phyloP scores from a whole-genome alignment of 2,113 vertebrate genomes.

The Picathartes gymnocephalus region DNA sequence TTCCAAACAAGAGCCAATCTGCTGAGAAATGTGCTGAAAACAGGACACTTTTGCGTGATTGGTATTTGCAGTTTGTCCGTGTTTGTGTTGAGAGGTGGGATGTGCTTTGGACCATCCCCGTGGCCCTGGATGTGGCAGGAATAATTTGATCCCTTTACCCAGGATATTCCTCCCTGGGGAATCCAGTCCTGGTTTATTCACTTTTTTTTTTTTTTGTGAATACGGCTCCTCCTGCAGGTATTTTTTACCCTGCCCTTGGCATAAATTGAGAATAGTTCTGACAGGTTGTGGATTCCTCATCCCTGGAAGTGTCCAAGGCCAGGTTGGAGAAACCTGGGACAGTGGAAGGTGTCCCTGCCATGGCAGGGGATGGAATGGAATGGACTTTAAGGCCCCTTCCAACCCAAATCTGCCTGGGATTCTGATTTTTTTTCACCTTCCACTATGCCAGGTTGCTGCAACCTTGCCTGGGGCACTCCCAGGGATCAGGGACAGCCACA shows the following conservation, averaged over 20 bases:
- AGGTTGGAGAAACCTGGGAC: not conserved
- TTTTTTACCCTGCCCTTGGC: not conserved
- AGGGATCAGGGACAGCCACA: not conserved
- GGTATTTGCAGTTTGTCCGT: not conserved
- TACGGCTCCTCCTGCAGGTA: not conserved
- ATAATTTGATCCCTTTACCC: not conserved
- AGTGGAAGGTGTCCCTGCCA: not conserved
- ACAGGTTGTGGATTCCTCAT: not conserved
- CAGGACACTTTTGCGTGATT: not conserved
- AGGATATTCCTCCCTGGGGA: not conserved
- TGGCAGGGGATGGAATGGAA: not conserved
- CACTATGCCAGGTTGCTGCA: rapidly evolving
- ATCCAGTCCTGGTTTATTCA: not conserved
- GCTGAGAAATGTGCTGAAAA: not conserved
- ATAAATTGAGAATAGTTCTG: not conserved
- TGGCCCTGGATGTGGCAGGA: not conserved
- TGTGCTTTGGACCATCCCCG: not conserved
- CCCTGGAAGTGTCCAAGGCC: not conserved
- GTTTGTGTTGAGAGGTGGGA: not conserved
- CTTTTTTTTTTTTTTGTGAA: not conserved
- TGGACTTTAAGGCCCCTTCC: too few relatives aligned
- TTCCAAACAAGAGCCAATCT: not conserved
- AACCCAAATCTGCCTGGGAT: too few relatives aligned
- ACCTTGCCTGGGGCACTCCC: not conserved
- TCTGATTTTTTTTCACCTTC: too few relatives aligned